Evolutionary conservation across 2,113 vertebrate genomes (phyloP), one percentile per base, ranked within the genome.

Genomic region (Neogobius melanostomus): DNA sequence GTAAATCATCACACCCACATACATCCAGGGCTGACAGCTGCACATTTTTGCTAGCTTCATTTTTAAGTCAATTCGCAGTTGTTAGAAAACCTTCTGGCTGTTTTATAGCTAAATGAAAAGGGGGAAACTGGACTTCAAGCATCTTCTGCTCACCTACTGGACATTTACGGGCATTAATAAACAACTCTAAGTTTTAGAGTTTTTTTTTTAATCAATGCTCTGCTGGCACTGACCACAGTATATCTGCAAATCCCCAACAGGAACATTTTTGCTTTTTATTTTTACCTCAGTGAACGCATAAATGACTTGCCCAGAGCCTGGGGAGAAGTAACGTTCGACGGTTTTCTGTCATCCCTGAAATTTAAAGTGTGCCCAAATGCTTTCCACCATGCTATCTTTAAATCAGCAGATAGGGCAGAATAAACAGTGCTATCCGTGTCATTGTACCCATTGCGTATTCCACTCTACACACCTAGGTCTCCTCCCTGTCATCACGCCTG

Each of bases 401-500:
- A 66, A 75, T 72, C 76, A 70, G 17, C 16, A 42, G 67, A 71
- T 17, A 72, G 62, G 16, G 21, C 52, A 68, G 65, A 74, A 65
- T 71, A 80, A 84, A 79, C 73, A 74, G 72, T 66, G 59, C 28
- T 64, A 75, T 80, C 51, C 76, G 11, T 64, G 56, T 68, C 62
- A 64, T 49, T 68, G 64, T 64, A 48, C 42, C 42, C 42, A 64
- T 44, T 66, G 52, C 49, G 74, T 82, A 85, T 81, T 86, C 82
- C 54, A 28, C 59, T 64, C 65, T 64, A 72, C 51, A 47, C 59
- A 69, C 66, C 59, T 77, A 66, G 45, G 9, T 64, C 67, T 76
- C 77, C 68, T 48, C 36, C 36, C 69, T 77, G 80, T 78, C 85
- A 80, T 87, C 82, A 80, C 70, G 69, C 69, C 82, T 85, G 86